Evolutionary conservation across 1,140 invertebrate species (phyloP), one percentile per base, ranked within the genome.

Genomic region (Oedothorax gibbosus): DNA sequence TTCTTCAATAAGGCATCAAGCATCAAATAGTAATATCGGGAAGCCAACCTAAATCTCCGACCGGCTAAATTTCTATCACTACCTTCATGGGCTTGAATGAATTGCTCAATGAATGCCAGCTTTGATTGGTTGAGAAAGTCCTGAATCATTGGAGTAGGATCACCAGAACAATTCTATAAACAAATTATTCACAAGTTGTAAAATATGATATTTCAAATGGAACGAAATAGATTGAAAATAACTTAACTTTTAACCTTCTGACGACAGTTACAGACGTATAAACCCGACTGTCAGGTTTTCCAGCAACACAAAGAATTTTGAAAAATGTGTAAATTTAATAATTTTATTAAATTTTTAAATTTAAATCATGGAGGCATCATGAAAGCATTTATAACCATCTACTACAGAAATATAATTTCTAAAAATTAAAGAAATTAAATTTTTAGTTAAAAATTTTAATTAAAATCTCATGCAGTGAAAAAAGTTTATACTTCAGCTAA

Each of bases 1-100:
- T 82, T 82, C 65, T 82, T 82, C 18, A 82, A 53, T 4, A 82
- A 21, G 12, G 80, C 69, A 72, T 82, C 80, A 15, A 82, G 15
- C 80, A 82, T 82, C 9, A 82, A 20, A 65, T 82, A 82, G 54
- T 82, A 82, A 20, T 60, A 82, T 10, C 69, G 60, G 49, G 57
- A 51, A 64, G 56, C 69, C 10, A 82, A 54, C n/a, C 15, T 60
- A 82, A 64, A 82, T 72, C 80, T 73, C 21, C 80, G 72, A 18
- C 73, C 68, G 11, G 80, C 80, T 54, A 82, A 73, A 54, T 20
- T 73, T 65, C 12, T 64, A 53, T 72, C 69, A 73, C 35, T 53
- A 53, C 80, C 69, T 54, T 73, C 80, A 64, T 82, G 80, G 7
- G 69, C 68, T 21, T 64, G 11, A 7, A 72, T 10, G 65, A 82